Evolutionary conservation across 1,140 invertebrate genomes (phyloP), one percentile per base, ranked within the genome.

Genomic region (Heliothis subflexa): DNA sequence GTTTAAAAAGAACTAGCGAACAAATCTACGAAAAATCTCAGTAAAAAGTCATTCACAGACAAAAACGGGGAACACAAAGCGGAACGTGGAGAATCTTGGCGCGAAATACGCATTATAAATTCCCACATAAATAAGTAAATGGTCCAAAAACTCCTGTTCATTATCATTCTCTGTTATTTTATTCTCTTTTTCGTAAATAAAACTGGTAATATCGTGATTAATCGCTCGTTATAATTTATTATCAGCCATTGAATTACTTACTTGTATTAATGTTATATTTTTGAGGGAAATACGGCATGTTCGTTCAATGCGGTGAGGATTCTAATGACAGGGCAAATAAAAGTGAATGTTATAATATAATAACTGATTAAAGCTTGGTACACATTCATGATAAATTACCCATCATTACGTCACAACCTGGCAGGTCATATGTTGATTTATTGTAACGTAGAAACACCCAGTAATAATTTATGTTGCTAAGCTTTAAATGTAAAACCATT

Each of bases 151-250:
- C 59, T 75, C 59, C 55, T 64, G 73, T 75, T 75, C 73, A 75
- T 75, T 75, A 52, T 54, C 59, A 61, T 74, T n/a, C 49, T n/a
- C 59, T 75, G 73, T 62, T 75, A 75, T 75, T 75, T 75, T 75
- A 75, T 75, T 75, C 73, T 25, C 28, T 75, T 75, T 74, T 64
- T 45, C 73, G 73, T 75, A 75, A 75, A 75, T 75, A 75, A 62
- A 75, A 62, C 73, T 50, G 47, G 59, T 75, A 75, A 75, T 75
- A 62, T 49, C 59, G 73, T 75, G 57, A 75, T 75, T 75, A 75
- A 75, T 75, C 45, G 57, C 18, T 75, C 59, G 73, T 75, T 75
- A 75, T 75, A 75, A 75, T 75, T 75, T 75, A 75, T 75, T 64
- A 74, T 61, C 21, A 28, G 25, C 59, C 73, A 52, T 45, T 50